A percentile compares a stretch with the other conserved stretches of the same genome.
Evolutionary conservation across 1,140 invertebrate genomes (phyloP).

Genomic region (Drosophila pseudoobscura): DNA sequence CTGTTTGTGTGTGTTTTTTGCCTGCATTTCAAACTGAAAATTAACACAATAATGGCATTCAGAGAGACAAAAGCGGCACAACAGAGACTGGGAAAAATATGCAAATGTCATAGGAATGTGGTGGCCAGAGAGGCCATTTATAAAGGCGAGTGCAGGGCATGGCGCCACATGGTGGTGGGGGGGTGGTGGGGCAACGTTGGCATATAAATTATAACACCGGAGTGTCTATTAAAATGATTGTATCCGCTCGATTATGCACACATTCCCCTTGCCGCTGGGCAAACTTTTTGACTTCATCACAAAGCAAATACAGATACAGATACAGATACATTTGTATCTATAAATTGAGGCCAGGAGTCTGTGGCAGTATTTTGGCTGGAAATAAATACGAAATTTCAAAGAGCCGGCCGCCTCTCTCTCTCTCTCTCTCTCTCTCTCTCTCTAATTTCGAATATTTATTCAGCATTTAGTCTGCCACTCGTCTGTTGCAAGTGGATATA

Average conservation of each 20-base stretch:
- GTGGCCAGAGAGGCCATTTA: background rate
- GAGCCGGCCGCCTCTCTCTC: too few species aligned
- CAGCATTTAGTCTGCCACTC: conserved; percentile 2
- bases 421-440: background rate
- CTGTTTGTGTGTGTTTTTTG: background rate
- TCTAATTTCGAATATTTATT: conserved; percentile 6
- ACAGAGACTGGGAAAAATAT: conserved; percentile 46
- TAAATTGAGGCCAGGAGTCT: conserved; percentile 24
- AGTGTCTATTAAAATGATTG: conserved; percentile 83
- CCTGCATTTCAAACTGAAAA: conserved; percentile 65
- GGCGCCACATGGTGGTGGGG: background rate
- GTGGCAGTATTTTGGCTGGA: conserved; percentile 14
- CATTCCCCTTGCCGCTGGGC: conserved; percentile 27
- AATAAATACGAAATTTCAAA: background rate
- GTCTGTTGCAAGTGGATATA: conserved; percentile 59
- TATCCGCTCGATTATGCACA: conserved; percentile 83
- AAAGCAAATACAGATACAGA: conserved; percentile 24
- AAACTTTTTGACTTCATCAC: conserved; percentile 66
- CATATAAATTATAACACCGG: conserved; percentile 82
- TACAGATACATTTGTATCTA: conserved; percentile 31
- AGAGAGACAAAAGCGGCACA: conserved; percentile 26
- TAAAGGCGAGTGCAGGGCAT: background rate
- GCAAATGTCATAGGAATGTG: conserved; percentile 60
- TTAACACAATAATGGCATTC: conserved; percentile 75
- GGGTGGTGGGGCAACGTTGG: conserved; percentile 27